Percentiles rank a stretch among this genome's conserved stretches.
Conservation (phyloP, 2,797 vertebrate genomes). For the Miichthys miiuy region DNA sequence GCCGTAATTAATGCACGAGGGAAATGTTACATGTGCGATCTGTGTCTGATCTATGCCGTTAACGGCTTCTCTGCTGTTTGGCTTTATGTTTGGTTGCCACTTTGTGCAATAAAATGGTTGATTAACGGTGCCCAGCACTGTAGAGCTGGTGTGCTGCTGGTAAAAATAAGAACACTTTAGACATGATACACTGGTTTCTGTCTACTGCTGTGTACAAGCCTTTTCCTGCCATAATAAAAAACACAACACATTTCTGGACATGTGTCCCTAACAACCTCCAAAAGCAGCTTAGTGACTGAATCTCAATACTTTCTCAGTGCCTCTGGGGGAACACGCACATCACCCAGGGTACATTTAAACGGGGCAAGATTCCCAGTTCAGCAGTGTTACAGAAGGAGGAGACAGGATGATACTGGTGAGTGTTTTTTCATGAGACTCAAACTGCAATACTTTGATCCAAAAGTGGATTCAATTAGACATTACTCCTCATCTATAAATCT, state of each 20-base stretch:
- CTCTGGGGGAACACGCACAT: slow-evolving; percentile 13
- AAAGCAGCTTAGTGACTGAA: slow-evolving; percentile 5
- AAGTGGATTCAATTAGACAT: not conserved
- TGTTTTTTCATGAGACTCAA: not conserved
- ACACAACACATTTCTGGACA: slow-evolving; percentile 1
- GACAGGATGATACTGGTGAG: not conserved
- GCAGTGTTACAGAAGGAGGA: slow-evolving; percentile 2
- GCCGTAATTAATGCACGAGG: too few species aligned
- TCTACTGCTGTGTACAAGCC: not conserved
- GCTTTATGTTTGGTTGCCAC: too few species aligned
- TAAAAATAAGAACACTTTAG: not conserved
- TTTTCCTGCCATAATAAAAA: slow-evolving; percentile 2
- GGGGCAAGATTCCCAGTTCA: not conserved
- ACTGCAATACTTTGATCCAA: not conserved
- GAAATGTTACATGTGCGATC: too few species aligned
- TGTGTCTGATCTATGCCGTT: too few species aligned
- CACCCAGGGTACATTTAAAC: not conserved
- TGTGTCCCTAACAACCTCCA: slow-evolving; percentile 11
- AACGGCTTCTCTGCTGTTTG: too few species aligned
- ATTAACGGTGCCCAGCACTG: too few species aligned
- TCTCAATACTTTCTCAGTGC: not conserved
- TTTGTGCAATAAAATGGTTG: too few species aligned
- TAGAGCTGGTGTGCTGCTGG: not conserved
- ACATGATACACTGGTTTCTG: too few species aligned
- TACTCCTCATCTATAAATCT: not conserved